phyloP scores from a whole-genome alignment of 2,797 vertebrate species.

The Pseudopleuronectes americanus region DNA sequence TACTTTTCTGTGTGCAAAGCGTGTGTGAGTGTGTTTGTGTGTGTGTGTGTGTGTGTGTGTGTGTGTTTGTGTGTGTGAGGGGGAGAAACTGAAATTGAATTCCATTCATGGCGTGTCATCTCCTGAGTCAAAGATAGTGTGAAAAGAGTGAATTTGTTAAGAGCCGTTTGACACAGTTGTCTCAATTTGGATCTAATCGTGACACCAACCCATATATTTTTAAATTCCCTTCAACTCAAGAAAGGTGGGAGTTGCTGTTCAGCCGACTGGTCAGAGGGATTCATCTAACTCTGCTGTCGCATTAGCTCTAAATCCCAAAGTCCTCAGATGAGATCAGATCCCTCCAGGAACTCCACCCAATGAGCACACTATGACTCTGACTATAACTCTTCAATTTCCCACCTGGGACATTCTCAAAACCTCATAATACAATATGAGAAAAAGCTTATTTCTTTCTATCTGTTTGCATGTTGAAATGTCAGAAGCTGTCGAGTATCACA shows the following conservation, averaged over 20 bases:
- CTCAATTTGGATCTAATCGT: slow-evolving; percentile 26
- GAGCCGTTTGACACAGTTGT: slow-evolving; percentile 30
- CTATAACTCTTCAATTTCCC: neutral
- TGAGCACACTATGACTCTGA: neutral
- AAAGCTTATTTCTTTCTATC: neutral
- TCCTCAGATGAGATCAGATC: slow-evolving; percentile 7
- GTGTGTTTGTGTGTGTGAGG: slow-evolving; percentile 2
- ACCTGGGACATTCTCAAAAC: neutral
- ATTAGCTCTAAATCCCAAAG: slow-evolving; percentile 4
- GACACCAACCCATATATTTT: slow-evolving; percentile 25
- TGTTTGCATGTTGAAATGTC: neutral
- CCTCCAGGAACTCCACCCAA: neutral
- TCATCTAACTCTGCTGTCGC: neutral
- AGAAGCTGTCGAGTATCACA: neutral
- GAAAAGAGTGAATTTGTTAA: slow-evolving; percentile 56
- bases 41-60: slow-evolving; percentile 16
- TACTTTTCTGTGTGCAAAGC: slow-evolving; percentile 25
- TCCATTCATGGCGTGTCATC: slow-evolving; percentile 62
- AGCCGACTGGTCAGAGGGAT: slow-evolving; percentile 15
- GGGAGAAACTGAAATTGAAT: slow-evolving; percentile 53
- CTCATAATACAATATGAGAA: neutral
- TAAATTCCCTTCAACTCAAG: slow-evolving; percentile 19
- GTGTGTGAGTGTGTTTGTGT: slow-evolving; percentile 2
- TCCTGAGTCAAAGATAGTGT: slow-evolving; percentile 39
- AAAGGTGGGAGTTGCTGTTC: slow-evolving; percentile 16